Conservation (phyloP, 1,140 invertebrate genomes). For the Gryon sp. region DNA sequence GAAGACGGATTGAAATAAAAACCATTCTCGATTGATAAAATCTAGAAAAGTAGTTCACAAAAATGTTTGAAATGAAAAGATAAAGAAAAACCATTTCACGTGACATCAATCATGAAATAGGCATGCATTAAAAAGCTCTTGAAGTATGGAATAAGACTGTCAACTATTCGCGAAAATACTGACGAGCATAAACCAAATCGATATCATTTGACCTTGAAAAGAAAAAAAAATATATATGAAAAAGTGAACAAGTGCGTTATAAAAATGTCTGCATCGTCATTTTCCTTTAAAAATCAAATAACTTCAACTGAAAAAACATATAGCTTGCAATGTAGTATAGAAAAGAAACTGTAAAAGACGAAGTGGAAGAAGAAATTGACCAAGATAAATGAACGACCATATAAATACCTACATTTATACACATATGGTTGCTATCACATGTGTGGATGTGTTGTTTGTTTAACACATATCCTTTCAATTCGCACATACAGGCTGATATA, state of each 20-base stretch:
- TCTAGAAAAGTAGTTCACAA: neutral
- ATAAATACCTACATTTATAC: constrained; percentile 16
- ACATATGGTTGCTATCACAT: neutral
- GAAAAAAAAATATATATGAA: constrained; percentile 13
- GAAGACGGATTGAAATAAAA: too few relatives aligned
- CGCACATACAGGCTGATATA: too few relatives aligned
- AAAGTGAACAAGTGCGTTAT: constrained; percentile 34
- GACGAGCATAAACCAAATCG: constrained; percentile 17
- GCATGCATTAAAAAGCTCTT: constrained; percentile 3
- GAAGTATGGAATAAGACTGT: constrained; percentile 4
- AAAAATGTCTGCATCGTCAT: constrained; percentile 22
- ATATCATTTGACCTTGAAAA: constrained; percentile 26
- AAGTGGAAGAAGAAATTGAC: constrained; percentile 30
- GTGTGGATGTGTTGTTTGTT: constrained; percentile 8
- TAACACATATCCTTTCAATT: neutral
- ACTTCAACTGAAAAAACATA: constrained; percentile 24
- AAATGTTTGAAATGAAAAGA: neutral
- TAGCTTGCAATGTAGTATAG: constrained; percentile 22
- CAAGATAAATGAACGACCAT: constrained; percentile 43
- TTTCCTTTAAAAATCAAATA: constrained; percentile 37
- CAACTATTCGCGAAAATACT: constrained; percentile 3
- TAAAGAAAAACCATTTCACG: neutral
- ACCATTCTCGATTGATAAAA: too few relatives aligned
- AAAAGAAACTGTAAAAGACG: too few relatives aligned
- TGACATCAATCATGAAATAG: constrained; percentile 6